Evolutionary conservation across 2,888 invertebrate species (phyloP), one percentile per base, ranked within the genome.

Genomic region (Cerastis leucographa): DNA sequence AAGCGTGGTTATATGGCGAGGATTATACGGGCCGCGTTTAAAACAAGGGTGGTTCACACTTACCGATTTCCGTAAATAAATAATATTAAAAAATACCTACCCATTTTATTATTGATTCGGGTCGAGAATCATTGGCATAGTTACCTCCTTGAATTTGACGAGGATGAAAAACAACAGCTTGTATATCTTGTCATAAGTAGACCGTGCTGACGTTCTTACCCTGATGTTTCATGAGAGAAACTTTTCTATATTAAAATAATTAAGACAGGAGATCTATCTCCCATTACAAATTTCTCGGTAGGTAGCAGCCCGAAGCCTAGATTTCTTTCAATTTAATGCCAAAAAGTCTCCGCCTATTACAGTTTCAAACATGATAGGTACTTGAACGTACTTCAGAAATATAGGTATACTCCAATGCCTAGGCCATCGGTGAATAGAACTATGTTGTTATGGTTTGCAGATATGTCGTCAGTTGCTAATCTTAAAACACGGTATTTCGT

Each of bases 111-210:
- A n/a, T n/a, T n/a, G n/a, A n/a, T n/a, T n/a, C n/a, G n/a, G n/a
- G n/a, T n/a, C n/a, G n/a, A n/a, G n/a, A n/a, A n/a, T n/a, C n/a
- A n/a, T n/a, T n/a, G n/a, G n/a, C n/a, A n/a, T n/a, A n/a, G n/a
- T n/a, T n/a, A n/a, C n/a, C n/a, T n/a, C n/a, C n/a, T n/a, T n/a
- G n/a, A n/a, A n/a, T n/a, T n/a, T n/a, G n/a, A n/a, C n/a, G n/a
- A n/a, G n/a, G n/a, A n/a, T n/a, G n/a, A n/a, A n/a, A n/a, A n/a
- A n/a, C n/a, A n/a, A n/a, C n/a, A n/a, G n/a, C n/a, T n/a, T n/a
- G n/a, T n/a, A 25, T 35, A 61, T 84, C 85, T 72, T 69, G 25
- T 49, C 59, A 62, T 56, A 80, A 84, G 69, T 81, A 80, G 81
- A 81, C 73, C 81, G 81, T 84, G 81, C 65, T 72, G n/a, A 29